These are phyloP conservation scores for Sciurus niger DNA, from an alignment of 2,113 vertebrate species.

Conservation along the genomic window DNA sequence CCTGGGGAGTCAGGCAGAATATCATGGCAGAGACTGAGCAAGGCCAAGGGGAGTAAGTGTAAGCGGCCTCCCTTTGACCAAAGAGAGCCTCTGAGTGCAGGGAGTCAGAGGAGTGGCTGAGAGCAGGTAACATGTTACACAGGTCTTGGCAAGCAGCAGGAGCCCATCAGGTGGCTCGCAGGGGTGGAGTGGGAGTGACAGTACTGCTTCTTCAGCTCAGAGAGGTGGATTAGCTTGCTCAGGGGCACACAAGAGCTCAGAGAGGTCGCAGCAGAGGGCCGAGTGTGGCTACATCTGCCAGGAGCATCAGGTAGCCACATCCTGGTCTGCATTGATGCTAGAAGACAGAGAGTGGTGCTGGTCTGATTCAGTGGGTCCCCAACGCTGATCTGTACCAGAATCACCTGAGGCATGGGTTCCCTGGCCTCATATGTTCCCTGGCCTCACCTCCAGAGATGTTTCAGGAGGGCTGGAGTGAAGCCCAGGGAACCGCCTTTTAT, in stretches of 20 bases:
- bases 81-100: background rate
- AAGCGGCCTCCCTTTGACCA: background rate
- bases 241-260: background rate
- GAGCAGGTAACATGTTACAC: background rate
- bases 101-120: background rate
- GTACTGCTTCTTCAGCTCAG: background rate
- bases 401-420: too few species aligned
- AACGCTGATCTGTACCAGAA: background rate
- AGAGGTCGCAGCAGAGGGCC: background rate
- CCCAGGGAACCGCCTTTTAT: background rate
- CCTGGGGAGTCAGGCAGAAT: background rate
- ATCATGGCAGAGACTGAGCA: background rate
- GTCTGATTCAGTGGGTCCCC: background rate
- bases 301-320: background rate
- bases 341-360: background rate
- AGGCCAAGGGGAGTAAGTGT: background rate
- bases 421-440: too few species aligned
- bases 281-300: background rate
- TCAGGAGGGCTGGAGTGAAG: background rate
- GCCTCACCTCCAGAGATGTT: background rate
- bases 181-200: background rate
- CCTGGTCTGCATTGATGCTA: background rate
- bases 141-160: background rate
- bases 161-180: accelerated
- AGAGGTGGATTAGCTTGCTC: background rate